Evolutionary conservation across 2,797 vertebrate species (phyloP), one percentile per base, ranked within the genome.

Genomic region (Sandelia bainsii): DNA sequence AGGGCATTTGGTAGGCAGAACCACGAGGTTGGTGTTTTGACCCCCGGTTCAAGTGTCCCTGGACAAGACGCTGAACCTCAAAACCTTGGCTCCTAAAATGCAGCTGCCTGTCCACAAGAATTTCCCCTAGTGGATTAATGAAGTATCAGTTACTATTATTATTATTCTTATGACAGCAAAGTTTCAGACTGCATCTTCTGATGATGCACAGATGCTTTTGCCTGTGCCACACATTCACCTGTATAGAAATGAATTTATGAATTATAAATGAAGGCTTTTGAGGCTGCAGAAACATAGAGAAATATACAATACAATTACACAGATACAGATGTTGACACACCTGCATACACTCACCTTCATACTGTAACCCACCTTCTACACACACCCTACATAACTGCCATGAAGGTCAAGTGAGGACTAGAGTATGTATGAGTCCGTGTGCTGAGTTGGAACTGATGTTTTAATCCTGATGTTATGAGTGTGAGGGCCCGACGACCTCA

Each of bases 371-470:
- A 14, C 50, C 45, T 22, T 40, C 58, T 62, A 39, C 51, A 77
- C 62, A 44, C 20, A 57, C 56, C 49, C 23, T 54, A 42, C 40
- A 37, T 42, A 54, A 54, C 58, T 5, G 14, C 11, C 23, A 16
- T 53, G 69, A 77, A 73, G 48, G 19, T 69, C 62, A 48, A 50
- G 37, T 51, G 11, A 46, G 57, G 29, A 54, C 32, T 60, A 51
- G 29, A 51, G 23, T 56, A 29, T 44, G 4, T n/a, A 49, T 62
- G 44, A 74, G 13, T 3, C 14, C 46, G 27, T 57, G 45, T 22
- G 50, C 42, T 62, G n/a, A n/a, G n/a, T n/a, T n/a, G n/a, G n/a
- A n/a, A n/a, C n/a, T n/a, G 19, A 46, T 34, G 53, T 51, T 57
- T 57, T 71, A 45, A 70, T 66, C 29, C 25, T 17, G 8, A 49